Evolutionary conservation across 2,888 invertebrate species (phyloP), one percentile per base, ranked within the genome.

Genomic region (Capitulum mitella): DNA sequence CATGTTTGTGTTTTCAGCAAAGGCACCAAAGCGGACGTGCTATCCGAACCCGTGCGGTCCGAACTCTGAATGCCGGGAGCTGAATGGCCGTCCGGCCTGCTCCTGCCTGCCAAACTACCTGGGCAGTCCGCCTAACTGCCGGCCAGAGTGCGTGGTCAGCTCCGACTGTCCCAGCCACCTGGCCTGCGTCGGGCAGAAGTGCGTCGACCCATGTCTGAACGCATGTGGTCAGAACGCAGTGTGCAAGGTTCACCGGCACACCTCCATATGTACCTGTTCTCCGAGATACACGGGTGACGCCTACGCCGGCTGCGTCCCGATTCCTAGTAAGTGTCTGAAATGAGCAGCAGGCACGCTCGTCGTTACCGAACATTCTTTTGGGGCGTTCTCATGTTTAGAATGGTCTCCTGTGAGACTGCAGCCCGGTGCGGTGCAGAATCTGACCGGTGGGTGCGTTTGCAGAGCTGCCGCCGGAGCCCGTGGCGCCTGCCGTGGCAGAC

Each of bases 81-180:
- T 93, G 14, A 91, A 91, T 81, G 93, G 94, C 83, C 91, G 92
- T 1, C 93, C 93, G 0, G 91, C 92, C 1, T 95, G 95, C 84
- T 91, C 90, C 12, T 83, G 84, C 76, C 78, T 75, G 81, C 82
- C 81, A 78, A 82, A 78, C 32, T 83, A 79, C 78, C 79, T 79
- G 34, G 82, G 82, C 74, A 78, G 76, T n/a, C 93, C 94, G 70
- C 16, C 91, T 90, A 84, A 93, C 93, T 94, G 93, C 89, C 92
- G 82, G 91, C 92, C 94, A 83, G 92, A 93, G 87, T 94, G 94
- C 85, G 90, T 93, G 82, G 90, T 93, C 80, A 94, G 93, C 85
- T 90, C 92, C 0, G 95, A 96, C 84, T 96, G 96, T 85, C 93
- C 95, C 14, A 87, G 89, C 61, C 93, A 95, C 84, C 91, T 92